Evolutionary conservation across 2,888 invertebrate genomes (phyloP), one percentile per base, ranked within the genome.

Genomic region (Atrina japonica): DNA sequence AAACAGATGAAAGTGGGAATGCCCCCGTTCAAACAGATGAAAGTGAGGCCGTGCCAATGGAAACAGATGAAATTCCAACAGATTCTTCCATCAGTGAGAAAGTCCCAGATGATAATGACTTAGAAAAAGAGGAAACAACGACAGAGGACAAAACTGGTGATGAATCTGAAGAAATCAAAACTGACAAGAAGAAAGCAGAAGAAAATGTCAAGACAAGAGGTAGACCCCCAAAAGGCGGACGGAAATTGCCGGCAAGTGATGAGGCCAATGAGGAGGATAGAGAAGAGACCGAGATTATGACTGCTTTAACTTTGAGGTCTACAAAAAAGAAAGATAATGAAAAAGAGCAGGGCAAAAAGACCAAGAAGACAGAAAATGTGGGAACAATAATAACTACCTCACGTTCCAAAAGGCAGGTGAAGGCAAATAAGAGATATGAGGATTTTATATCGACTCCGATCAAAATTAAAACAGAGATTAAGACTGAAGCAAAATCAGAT

Each of bases 401-500:
- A 30, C 41, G 61, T 18, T 61, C 61, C 18, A 49, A 47, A 21
- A 45, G 61, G 11, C 61, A 61, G 61, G 35, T 61, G 14, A 61
- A 61, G 35, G 35, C 35, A 21, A 61, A 30, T 21, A 47, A 30
- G 21, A 47, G 47, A 21, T 61, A 61, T 50, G 61, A 41, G 49
- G 61, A 61, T 21, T 61, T 47, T 29, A n/a, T 43, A 9, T 14
- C 25, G 9, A 23, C 52, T 21, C 52, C 52, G 11, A 21, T 61
- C n/a, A 49, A 35, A 29, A 35, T 61, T 5, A 61, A 61, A 43
- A 61, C 27, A 21, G 61, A 61, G 29, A 47, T 49, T 21, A 18
- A 27, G 16, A 47, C 45, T 6, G 61, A 61, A n/a, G 0, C 23
- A n/a, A 27, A 25, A 25, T 25, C 11, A 9, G 6, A 25, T 41